A percentile compares a stretch with the other conserved stretches of the same genome.
Evolutionary conservation across 2,113 vertebrate genomes (phyloP).

Genomic region (Cnemophilus loriae): DNA sequence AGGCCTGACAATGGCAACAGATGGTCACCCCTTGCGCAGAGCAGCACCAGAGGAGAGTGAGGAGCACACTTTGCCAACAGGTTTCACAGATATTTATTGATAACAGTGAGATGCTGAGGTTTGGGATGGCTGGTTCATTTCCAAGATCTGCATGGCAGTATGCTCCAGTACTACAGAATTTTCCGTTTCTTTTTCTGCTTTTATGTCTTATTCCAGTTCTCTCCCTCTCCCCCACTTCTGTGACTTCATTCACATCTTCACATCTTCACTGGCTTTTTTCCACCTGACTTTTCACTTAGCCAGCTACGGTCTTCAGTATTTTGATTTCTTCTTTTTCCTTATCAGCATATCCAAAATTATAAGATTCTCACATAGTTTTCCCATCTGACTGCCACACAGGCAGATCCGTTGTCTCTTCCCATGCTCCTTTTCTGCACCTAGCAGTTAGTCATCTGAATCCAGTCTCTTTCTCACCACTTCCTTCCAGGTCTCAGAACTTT

Average conservation of each 20-base stretch:
- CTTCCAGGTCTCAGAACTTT: not conserved
- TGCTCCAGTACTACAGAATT: not conserved
- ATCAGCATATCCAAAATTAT: conserved; percentile 20
- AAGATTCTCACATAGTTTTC: not conserved
- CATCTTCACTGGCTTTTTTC: conserved; percentile 40
- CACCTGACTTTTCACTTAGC: conserved; percentile 19
- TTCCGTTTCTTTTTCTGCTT: not conserved
- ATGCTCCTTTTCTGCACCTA: not conserved
- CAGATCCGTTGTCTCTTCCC: not conserved
- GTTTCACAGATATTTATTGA: conserved; percentile 27
- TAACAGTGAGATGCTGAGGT: not conserved
- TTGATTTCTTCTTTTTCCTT: not conserved
- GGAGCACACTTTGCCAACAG: not conserved
- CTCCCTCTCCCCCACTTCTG: not conserved
- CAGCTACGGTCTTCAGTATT: not conserved
- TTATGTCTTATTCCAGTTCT: not conserved
- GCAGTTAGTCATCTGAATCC: not conserved
- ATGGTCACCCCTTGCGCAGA: not conserved
- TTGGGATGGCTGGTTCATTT: not conserved
- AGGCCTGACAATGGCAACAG: not conserved
- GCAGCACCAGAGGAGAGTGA: not conserved
- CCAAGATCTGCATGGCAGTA: not conserved
- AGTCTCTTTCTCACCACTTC: not conserved
- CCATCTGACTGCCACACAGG: not conserved
- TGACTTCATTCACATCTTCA: conserved; percentile 33